Evolutionary conservation across 2,888 invertebrate genomes (phyloP).

Genomic region (Dicranocentrus wangi): DNA sequence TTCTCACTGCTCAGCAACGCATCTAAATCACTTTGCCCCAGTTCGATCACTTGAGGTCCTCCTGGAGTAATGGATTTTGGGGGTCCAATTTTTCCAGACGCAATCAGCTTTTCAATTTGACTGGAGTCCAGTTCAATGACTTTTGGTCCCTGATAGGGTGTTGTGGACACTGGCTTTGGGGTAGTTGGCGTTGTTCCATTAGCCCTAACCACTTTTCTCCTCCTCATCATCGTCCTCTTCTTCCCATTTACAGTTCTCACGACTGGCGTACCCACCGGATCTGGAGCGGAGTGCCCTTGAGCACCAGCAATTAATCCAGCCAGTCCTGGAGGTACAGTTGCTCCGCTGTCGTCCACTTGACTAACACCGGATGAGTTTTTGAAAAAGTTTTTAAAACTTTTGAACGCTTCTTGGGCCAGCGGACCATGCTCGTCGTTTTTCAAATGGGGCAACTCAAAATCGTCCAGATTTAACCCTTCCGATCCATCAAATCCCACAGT

Average conservation of each 20-base stretch:
- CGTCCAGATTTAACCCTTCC: constrained; percentile 62
- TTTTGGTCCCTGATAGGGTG: constrained; percentile 37
- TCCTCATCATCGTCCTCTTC: constrained; percentile 30
- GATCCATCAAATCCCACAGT: constrained; percentile 63
- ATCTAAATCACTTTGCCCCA: constrained; percentile 57
- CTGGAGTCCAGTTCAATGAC: constrained; percentile 56
- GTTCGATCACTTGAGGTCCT: constrained; percentile 57
- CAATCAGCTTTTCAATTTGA: constrained; percentile 60
- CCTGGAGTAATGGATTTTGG: constrained; percentile 33
- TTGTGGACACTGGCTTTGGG: background rate
- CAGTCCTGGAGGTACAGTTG: background rate
- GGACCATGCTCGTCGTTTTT: constrained; percentile 40
- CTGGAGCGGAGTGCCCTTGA: no score
- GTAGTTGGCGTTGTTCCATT: constrained; percentile 43
- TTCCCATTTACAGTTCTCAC: constrained; percentile 16
- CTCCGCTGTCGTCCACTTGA: background rate
- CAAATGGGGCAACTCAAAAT: constrained; percentile 58
- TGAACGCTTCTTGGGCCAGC: constrained; percentile 38
- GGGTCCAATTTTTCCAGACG: constrained; percentile 49
- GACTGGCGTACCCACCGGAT: background rate
- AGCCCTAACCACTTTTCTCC: constrained; percentile 39
- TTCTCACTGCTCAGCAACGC: constrained; percentile 41
- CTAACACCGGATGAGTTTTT: constrained; percentile 23
- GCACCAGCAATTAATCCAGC: background rate
- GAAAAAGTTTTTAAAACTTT: constrained; percentile 54